phyloP scores from a whole-genome alignment of 2,888 invertebrate species.

The Timema podura region DNA sequence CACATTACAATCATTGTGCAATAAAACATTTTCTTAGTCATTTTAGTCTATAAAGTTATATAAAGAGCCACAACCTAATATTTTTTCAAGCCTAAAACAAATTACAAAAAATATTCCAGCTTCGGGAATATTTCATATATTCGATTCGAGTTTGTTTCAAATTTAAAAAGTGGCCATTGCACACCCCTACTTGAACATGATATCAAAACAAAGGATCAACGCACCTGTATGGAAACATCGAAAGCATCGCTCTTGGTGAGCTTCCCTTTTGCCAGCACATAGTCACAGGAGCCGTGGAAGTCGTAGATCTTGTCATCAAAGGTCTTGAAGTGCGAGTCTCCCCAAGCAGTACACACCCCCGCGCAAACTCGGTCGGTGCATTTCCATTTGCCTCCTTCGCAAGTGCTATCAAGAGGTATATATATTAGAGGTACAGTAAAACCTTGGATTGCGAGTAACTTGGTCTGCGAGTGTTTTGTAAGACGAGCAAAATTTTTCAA shows the following conservation, averaged over 20 bases:
- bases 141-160: not conserved
- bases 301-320: conserved; percentile 80
- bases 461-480: too few species aligned
- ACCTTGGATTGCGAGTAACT: too few species aligned
- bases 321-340: conserved; percentile 84
- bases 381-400: conserved; percentile 73
- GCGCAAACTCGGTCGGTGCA: conserved; percentile 71
- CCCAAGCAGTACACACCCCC: conserved; percentile 80
- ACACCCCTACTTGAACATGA: not conserved
- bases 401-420: conserved; percentile 53
- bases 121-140: too few species aligned
- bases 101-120: too few species aligned
- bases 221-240: conserved; percentile 69
- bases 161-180: not conserved
- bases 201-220: not conserved
- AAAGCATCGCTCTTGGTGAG: conserved; percentile 58
- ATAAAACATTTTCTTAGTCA: too few species aligned
- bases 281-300: conserved; percentile 87
- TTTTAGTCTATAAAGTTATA: too few species aligned
- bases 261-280: conserved; percentile 71
- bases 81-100: too few species aligned
- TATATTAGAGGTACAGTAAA: too few species aligned
- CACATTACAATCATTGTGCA: too few species aligned
- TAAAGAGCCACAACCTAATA: too few species aligned
- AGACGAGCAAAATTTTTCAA: too few species aligned